Evolutionary conservation across 1,140 invertebrate species (phyloP).

Genomic region (Pogonognathellus flavescens): DNA sequence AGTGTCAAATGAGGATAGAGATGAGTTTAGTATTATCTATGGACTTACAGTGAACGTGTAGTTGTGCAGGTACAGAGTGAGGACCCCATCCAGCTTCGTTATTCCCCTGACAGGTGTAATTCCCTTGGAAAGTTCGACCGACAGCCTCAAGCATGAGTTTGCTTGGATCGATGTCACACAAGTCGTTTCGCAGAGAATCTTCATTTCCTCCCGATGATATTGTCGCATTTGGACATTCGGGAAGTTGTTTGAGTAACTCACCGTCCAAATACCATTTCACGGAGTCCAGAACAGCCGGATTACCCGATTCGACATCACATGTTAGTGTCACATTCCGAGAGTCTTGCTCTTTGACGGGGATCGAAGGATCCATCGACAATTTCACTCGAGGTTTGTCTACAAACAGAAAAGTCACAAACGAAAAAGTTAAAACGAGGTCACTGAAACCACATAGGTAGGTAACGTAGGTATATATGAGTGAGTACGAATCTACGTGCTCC

Average conservation of each 20-base stretch:
- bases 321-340: constrained; percentile 84
- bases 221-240: constrained; percentile 78
- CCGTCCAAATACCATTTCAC: constrained; percentile 85
- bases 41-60: constrained; percentile 76
- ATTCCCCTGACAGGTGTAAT: constrained; percentile 89
- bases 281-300: constrained; percentile 70
- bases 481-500: too few species aligned
- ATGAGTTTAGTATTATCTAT: constrained; percentile 13
- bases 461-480: too few species aligned
- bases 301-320: constrained; percentile 81
- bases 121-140: constrained; percentile 87
- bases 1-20: constrained; percentile 22
- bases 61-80: constrained; percentile 57
- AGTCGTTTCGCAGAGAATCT: constrained; percentile 48
- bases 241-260: constrained; percentile 85
- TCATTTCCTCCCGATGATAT: constrained; percentile 60
- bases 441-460: too few species aligned
- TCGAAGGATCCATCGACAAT: constrained; percentile 81
- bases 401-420: constrained; percentile 67
- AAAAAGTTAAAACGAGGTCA: constrained; percentile 26
- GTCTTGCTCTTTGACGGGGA: constrained; percentile 84
- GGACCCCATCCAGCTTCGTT: constrained; percentile 77
- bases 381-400: constrained; percentile 83
- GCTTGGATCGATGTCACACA: constrained; percentile 87
- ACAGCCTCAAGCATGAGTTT: constrained; percentile 85